A percentile compares a stretch with the other conserved stretches of the same genome.
Conservation (phyloP, 2,797 vertebrate genomes). For the Cyclura pinguis region DNA sequence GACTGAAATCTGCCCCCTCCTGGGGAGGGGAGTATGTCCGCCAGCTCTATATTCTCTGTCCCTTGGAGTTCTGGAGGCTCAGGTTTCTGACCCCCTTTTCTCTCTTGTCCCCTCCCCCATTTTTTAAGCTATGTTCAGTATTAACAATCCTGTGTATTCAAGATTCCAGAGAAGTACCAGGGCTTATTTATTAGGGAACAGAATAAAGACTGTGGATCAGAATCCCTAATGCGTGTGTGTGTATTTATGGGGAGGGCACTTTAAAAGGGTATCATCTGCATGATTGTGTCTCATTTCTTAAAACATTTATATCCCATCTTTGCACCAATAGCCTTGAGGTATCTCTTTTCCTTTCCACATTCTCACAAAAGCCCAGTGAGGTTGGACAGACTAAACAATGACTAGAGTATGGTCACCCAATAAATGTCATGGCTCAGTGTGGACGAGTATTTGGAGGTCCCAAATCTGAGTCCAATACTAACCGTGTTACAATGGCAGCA, state of each 20-base stretch:
- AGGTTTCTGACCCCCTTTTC: slow-evolving; percentile 7
- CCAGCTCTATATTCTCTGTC: not conserved
- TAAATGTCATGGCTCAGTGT: no score
- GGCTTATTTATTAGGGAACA: slow-evolving; percentile 41
- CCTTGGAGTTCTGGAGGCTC: not conserved
- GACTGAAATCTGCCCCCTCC: slow-evolving; percentile 34
- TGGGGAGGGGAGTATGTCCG: slow-evolving; percentile 38
- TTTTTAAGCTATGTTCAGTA: slow-evolving; percentile 43
- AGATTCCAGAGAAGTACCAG: slow-evolving; percentile 11
- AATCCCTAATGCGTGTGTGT: not conserved
- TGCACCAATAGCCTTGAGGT: not conserved
- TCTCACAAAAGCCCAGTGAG: not conserved
- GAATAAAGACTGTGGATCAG: slow-evolving; percentile 48
- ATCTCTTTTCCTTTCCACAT: not conserved
- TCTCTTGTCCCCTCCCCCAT: not conserved
- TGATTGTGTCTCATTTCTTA: not conserved
- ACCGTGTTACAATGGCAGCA: no score
- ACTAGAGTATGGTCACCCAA: no score
- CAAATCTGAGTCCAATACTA: no score
- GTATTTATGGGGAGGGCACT: not conserved
- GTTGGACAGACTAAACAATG: not conserved
- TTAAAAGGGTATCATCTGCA: no score
- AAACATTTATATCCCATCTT: not conserved
- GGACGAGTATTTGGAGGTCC: no score
- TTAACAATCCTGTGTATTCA: slow-evolving; percentile 35